Base-by-base conservation (phyloP, 2,113 vertebrate species). In the Sylvia atricapilla region DNA sequence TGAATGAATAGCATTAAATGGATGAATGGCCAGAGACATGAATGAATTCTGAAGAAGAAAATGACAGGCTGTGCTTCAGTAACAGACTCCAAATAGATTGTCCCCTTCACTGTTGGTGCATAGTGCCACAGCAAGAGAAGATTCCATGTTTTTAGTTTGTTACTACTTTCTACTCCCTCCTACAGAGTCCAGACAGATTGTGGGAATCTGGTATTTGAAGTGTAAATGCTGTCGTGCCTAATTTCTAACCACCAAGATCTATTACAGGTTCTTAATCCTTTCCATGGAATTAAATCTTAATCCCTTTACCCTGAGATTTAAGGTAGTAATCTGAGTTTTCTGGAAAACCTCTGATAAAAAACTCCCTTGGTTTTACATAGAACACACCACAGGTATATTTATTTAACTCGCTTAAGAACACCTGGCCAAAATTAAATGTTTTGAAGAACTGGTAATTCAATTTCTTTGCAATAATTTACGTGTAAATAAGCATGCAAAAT, bases 401-500 rank as follows among this genome's bases (percentile, higher is more conserved):
- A 58, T n/a, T 63, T 86, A 84, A 49, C 27, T 82, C 77, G 25
- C 21, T 50, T 4, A 14, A 74, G 22, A 93, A 80, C 8, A 62
- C 49, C 73, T 56, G 33, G 52, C 20, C 55, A 96, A 78, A 95
- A 55, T 86, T 15, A 95, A 89, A 76, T 94, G 96, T 46, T 91
- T 95, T 44, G 30, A 44, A 93, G 63, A 93, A 80, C 19, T 23
- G 44, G 21, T 94, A 97, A 85, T 85, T 90, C 33, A 94, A 88
- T 88, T 84, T 84, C 55, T 93, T 84, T 85, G 27, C 44, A 72
- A 89, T 94, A 92, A 95, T 95, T 63, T 83, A 28, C 35, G 53
- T 77, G 56, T 78, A 95, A 95, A 96, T 74, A 87, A 14, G 37
- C 44, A 94, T 39, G 25, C 35, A 68, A 96, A 92, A 91, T 94